These are phyloP conservation scores for Cnemophilus loriae DNA, from an alignment of 2,113 vertebrate species.

Conservation along the genomic window DNA sequence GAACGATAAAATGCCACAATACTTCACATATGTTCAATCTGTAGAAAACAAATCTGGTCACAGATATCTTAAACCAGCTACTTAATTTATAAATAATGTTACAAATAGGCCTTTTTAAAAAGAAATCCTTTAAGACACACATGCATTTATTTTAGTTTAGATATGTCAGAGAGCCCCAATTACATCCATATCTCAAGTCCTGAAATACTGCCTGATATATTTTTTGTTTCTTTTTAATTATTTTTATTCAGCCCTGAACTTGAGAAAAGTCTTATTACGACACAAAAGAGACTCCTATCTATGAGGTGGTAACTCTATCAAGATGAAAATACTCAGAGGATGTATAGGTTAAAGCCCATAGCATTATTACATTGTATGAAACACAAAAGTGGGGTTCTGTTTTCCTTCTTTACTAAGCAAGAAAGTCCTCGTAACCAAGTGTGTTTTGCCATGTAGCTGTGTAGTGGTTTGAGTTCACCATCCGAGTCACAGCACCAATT, in stretches of 20 bases:
- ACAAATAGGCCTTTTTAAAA: neutral
- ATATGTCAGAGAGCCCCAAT: neutral
- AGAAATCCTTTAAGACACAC: neutral
- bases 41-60: neutral
- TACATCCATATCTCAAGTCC: neutral
- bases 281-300: neutral
- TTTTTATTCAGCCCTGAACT: neutral
- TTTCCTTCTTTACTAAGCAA: neutral
- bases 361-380: neutral
- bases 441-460: neutral
- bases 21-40: neutral
- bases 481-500: too few relatives aligned
- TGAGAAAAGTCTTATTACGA: neutral
- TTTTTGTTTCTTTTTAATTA: neutral
- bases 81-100: neutral
- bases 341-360: neutral
- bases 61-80: neutral
- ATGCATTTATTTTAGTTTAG: neutral
- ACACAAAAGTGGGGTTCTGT: fast-evolving
- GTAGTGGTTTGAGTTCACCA: too few relatives aligned
- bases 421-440: neutral
- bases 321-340: neutral
- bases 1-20: neutral
- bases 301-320: neutral
- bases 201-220: neutral